phyloP scores from a whole-genome alignment of 2,113 vertebrate species.

The Ibidorhyncha struthersii region DNA sequence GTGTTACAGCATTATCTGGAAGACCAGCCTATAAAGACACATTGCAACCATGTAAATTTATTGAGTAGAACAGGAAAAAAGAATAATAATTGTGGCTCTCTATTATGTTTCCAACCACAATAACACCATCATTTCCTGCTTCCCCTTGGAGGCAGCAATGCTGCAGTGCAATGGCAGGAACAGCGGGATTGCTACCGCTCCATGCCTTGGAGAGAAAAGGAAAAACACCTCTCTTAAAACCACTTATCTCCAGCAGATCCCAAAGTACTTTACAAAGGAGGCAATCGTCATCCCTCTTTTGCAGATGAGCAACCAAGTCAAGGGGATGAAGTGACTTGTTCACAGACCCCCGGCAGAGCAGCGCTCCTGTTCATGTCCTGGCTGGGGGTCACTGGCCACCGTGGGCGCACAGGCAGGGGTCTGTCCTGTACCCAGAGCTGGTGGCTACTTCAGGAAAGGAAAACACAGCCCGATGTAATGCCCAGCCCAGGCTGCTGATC shows the following conservation, averaged over 20 bases:
- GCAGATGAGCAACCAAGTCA: background rate
- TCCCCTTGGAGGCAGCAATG: background rate
- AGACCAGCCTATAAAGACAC: background rate
- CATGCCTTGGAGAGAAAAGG: background rate
- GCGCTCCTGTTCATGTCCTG: background rate
- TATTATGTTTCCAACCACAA: background rate
- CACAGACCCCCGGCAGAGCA: background rate
- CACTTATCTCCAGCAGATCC: slow-evolving; percentile 3
- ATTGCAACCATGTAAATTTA: background rate
- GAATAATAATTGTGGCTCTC: background rate
- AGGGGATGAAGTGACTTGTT: background rate
- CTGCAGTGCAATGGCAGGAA: background rate
- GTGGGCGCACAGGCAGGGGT: background rate
- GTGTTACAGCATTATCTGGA: background rate
- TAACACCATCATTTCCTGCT: background rate
- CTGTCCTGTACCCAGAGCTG: background rate
- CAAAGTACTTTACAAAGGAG: slow-evolving; percentile 22
- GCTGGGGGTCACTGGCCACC: background rate
- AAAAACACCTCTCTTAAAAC: background rate
- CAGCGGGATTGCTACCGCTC: background rate
- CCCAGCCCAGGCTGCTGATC: background rate
- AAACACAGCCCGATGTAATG: fast-evolving
- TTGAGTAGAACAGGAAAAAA: background rate
- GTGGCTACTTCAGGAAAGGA: background rate
- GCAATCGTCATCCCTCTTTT: background rate